Conservation (phyloP, 2,797 vertebrate species). For the Acipenser ruthenus region DNA sequence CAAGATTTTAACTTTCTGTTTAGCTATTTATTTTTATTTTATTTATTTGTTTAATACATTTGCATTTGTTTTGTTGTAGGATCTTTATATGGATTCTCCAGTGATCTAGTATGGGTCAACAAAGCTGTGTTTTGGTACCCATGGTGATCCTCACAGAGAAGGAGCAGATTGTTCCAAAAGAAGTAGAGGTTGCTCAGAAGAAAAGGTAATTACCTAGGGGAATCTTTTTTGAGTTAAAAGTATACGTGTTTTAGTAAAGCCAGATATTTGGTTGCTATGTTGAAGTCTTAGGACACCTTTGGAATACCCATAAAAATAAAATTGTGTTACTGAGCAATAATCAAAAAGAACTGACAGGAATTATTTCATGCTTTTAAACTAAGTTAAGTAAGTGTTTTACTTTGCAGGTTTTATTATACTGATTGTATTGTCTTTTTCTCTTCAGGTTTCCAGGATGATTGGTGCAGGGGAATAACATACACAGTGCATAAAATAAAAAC, state of each 20-base stretch:
- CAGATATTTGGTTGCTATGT: conserved; percentile 31
- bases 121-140: too few species aligned
- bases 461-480: too few species aligned
- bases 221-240: background rate
- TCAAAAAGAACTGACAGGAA: background rate
- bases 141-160: too few species aligned
- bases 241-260: fast-evolving
- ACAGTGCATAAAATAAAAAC: too few species aligned
- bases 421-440: background rate
- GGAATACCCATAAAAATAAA: conserved; percentile 18
- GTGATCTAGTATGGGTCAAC: too few species aligned
- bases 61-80: conserved; percentile 25
- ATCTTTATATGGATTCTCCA: too few species aligned
- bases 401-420: background rate
- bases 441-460: conserved; percentile 64
- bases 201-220: conserved; percentile 45
- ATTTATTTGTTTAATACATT: conserved; percentile 65
- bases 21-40: conserved; percentile 67
- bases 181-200: conserved; percentile 69
- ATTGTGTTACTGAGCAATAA: background rate
- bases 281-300: conserved; percentile 54
- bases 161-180: conserved; percentile 28
- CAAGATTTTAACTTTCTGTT: conserved; percentile 58
- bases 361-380: background rate
- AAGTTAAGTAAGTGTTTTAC: background rate